phyloP scores from a whole-genome alignment of 2,888 invertebrate species.

The Anthoptus insignis region DNA sequence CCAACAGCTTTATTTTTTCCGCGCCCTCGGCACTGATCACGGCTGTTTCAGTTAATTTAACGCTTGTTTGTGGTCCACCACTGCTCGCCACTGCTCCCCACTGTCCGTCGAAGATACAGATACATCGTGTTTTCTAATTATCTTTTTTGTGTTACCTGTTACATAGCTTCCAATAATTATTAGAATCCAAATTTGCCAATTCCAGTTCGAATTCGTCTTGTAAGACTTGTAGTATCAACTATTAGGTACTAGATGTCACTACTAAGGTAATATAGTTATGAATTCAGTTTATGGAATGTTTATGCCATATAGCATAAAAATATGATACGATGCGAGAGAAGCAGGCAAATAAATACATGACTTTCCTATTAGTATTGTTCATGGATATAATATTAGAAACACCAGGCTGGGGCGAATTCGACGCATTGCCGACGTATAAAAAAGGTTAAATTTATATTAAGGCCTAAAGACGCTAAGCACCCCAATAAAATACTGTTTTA shows the following conservation, averaged over 20 bases:
- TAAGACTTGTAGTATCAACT: slow-evolving; percentile 31
- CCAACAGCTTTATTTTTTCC: slow-evolving; percentile 38
- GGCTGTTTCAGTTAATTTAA: slow-evolving; percentile 29
- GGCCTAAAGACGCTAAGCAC: no score
- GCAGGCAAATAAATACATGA: no score
- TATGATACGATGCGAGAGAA: no score
- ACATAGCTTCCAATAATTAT: not conserved
- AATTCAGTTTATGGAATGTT: no score
- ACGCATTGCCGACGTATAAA: no score
- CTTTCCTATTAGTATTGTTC: no score
- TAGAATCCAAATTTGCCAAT: not conserved
- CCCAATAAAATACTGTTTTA: no score
- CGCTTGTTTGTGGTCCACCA: slow-evolving; percentile 42
- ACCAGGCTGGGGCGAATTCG: no score
- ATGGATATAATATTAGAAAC: no score
- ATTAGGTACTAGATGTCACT: slow-evolving; percentile 48
- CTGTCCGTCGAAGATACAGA: slow-evolving; percentile 36
- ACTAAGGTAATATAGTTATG: no score
- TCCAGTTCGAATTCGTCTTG: slow-evolving; percentile 12
- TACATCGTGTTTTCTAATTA: slow-evolving; percentile 17
- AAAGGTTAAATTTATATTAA: no score
- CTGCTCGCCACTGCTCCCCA: slow-evolving; percentile 57
- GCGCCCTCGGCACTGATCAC: slow-evolving; percentile 24
- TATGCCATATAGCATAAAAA: no score
- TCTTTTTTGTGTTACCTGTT: not conserved